Base-by-base conservation (phyloP, 2,888 invertebrate species). In the Ornithoptera priamus region DNA sequence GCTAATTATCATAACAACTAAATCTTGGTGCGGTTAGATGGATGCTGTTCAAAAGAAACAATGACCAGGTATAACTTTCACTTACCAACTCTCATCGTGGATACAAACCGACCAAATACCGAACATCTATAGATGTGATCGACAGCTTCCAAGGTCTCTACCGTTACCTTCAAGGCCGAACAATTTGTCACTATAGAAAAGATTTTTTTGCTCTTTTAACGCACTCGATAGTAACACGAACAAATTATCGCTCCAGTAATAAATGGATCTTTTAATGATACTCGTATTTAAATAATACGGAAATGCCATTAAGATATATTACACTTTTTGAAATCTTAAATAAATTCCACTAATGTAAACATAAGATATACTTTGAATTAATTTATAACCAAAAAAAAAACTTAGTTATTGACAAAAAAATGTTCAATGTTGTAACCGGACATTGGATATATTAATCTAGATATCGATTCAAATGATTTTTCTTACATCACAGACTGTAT, bases 31-130 rank as follows among this genome's bases (percentile, higher is more conserved):
- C 12, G 17, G 5, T 50, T 50, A 50, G 15, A 18, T 17, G 18
- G 50, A 50, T 50, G 18, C 4, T 18, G 50, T 50, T 15, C 5
- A 50, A 17, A 50, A 69, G n/a, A 62, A 30, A 62, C n/a, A 50
- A 36, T 63, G 56, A 57, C 50, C 62, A 58, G 39, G 59, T 18
- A 62, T 53, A 2, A 72, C 75, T 75, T 75, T 75, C 75, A 74
- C 74, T 73, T 72, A 71, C 5, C 70, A 66, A 50, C 70, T 67
- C 71, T 57, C 20, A 15, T 10, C 24, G 8, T 58, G 57, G 60
- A 70, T 69, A 71, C 67, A 70, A 69, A 24, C 57, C 64, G 39
- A 60, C 58, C 50, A 56, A 65, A 50, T 61, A 66, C 67, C 65
- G 66, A 64, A 62, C 36, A 12, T 39, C 8, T 63, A 17, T n/a